Conservation (phyloP, 2,113 vertebrate species). For the Cottus gobio region DNA sequence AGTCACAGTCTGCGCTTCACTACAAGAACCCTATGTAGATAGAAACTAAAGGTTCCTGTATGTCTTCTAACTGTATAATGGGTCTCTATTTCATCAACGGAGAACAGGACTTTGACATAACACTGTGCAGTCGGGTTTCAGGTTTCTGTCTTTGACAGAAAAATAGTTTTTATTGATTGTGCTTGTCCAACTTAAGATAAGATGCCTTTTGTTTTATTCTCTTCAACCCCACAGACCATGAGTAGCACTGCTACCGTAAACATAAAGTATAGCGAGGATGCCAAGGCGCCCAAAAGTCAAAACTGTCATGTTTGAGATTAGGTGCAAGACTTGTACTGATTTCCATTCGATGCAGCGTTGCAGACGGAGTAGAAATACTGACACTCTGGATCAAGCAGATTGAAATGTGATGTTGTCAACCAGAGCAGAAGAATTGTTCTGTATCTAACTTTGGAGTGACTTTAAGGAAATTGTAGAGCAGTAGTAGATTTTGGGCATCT, state of each 20-base stretch:
- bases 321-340: too few species aligned
- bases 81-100: neutral
- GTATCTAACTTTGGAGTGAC: neutral
- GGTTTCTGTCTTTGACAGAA: constrained; percentile 50
- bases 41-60: neutral
- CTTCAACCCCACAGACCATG: neutral
- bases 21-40: neutral
- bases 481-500: neutral
- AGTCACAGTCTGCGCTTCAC: constrained; percentile 1
- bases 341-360: neutral
- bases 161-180: constrained; percentile 55
- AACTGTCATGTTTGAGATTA: neutral
- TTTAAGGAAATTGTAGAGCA: neutral
- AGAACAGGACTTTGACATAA: neutral
- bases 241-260: neutral
- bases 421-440: neutral
- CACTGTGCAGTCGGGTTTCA: constrained; percentile 25
- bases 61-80: constrained; percentile 2
- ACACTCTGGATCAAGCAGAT: neutral
- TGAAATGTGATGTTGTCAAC: neutral
- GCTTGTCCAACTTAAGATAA: constrained; percentile 4
- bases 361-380: neutral
- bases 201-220: constrained; percentile 14
- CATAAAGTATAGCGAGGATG: neutral
- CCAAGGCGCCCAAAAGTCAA: neutral